Percentiles rank a stretch among this genome's conserved stretches.
Evolutionary conservation across 2,888 invertebrate genomes (phyloP).

Genomic region (Sphaerophoria rueppellii): DNA sequence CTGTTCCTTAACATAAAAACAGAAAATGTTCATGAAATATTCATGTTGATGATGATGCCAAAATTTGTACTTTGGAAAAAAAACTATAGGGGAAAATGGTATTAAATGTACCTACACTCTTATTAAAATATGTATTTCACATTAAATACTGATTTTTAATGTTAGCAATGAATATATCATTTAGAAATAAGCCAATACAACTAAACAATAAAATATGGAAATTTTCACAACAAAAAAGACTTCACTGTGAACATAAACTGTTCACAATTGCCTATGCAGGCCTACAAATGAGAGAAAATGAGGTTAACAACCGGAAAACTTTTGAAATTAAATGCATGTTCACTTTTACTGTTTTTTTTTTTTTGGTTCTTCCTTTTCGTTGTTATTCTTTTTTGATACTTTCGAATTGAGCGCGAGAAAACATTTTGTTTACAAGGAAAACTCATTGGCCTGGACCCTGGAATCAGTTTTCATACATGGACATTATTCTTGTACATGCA

Average conservation of each 20-base stretch:
- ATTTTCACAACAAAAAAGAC: too few relatives aligned
- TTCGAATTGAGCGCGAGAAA: constrained; percentile 3
- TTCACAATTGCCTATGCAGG: too few relatives aligned
- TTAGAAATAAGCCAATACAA: too few relatives aligned
- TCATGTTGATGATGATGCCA: not conserved
- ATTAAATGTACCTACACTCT: too few relatives aligned
- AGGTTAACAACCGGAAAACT: constrained; percentile 16
- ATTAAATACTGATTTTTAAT: too few relatives aligned
- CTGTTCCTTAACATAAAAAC: not conserved
- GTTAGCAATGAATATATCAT: too few relatives aligned
- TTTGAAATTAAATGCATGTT: constrained; percentile 7
- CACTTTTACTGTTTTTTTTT: constrained; percentile 5
- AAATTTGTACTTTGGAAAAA: not conserved
- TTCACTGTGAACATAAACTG: too few relatives aligned
- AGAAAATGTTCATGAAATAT: not conserved
- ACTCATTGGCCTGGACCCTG: constrained; percentile 23
- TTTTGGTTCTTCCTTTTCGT: not conserved
- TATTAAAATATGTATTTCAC: too few relatives aligned
- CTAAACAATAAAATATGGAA: too few relatives aligned
- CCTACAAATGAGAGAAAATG: not conserved
- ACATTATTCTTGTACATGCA: not conserved
- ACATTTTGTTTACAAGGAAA: constrained; percentile 30
- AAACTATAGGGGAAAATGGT: not conserved
- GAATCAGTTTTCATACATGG: not conserved
- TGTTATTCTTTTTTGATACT: too few relatives aligned